phyloP scores from a whole-genome alignment of 2,888 invertebrate genomes.

The Catocala fraxini region DNA sequence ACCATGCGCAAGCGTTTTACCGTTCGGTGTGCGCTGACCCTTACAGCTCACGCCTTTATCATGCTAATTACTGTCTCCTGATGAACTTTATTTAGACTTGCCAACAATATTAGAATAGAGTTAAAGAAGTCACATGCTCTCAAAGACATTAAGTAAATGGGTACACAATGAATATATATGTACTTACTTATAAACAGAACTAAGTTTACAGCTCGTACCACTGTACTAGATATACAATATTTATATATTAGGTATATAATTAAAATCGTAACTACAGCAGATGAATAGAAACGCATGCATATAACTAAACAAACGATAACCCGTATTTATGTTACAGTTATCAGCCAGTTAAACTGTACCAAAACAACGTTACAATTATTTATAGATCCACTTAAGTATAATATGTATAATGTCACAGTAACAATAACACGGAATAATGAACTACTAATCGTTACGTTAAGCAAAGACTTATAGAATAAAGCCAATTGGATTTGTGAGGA shows the following conservation, averaged over 20 bases:
- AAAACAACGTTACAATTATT: slow-evolving; percentile 17
- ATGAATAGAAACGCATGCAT: slow-evolving; percentile 11
- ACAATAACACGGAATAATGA: slow-evolving; percentile 10
- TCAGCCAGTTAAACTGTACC: slow-evolving; percentile 26
- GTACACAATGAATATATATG: too few relatives aligned
- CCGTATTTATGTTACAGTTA: slow-evolving; percentile 31
- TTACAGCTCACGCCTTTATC: background rate
- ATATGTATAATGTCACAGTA: background rate
- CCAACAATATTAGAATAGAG: too few relatives aligned
- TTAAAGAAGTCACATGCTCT: too few relatives aligned
- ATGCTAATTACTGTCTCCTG: slow-evolving; percentile 1
- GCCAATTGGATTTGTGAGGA: slow-evolving; percentile 25
- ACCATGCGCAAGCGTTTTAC: too few relatives aligned
- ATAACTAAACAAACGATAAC: slow-evolving; percentile 36
- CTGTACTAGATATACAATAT: too few relatives aligned
- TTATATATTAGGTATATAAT: too few relatives aligned
- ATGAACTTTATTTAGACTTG: too few relatives aligned
- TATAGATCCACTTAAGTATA: slow-evolving; percentile 2
- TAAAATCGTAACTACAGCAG: background rate
- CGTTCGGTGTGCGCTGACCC: too few relatives aligned
- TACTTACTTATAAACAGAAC: too few relatives aligned
- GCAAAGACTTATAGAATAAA: slow-evolving; percentile 21
- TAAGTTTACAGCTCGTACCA: too few relatives aligned
- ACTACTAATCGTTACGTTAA: slow-evolving; percentile 8
- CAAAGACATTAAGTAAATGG: too few relatives aligned